A percentile compares a stretch with the other conserved stretches of the same genome.
These are phyloP conservation scores for Callimorpha dominula DNA, from an alignment of 2,888 invertebrate genomes.

Conservation along the genomic window DNA sequence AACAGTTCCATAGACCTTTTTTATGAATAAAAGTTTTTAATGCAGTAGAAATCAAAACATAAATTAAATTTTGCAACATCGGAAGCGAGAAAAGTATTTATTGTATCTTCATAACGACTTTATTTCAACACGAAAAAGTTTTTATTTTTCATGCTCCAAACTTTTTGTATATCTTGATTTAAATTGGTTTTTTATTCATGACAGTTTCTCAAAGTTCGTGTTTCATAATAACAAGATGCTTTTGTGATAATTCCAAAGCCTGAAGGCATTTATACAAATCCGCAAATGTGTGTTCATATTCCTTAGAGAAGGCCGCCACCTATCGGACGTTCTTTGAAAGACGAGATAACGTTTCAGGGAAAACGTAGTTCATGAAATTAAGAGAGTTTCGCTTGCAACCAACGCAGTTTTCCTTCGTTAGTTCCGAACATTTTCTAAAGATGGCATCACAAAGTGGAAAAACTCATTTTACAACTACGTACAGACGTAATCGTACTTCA, in stretches of 20 bases:
- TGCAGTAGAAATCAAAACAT: not conserved
- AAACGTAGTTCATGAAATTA: slow-evolving; percentile 41
- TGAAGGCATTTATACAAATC: not conserved
- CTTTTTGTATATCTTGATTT: not conserved
- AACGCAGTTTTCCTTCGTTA: slow-evolving; percentile 16
- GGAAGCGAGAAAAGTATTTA: no score
- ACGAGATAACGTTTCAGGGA: slow-evolving; percentile 32
- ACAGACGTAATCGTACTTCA: not conserved
- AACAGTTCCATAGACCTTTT: not conserved
- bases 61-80: not conserved
- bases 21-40: not conserved
- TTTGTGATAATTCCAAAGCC: not conserved
- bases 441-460: slow-evolving; percentile 32
- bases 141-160: not conserved
- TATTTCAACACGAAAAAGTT: slow-evolving; percentile 1
- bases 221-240: not conserved
- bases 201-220: slow-evolving; percentile 1
- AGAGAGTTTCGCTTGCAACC: slow-evolving; percentile 13
- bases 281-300: not conserved
- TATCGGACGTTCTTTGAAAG: slow-evolving; percentile 25
- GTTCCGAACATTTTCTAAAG: slow-evolving; percentile 38
- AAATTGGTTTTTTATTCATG: slow-evolving; percentile 2
- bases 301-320: slow-evolving; percentile 36
- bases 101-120: not conserved
- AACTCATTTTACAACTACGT: not conserved